These are phyloP conservation scores for Papilio protenor DNA, from an alignment of 2,888 invertebrate species.

Conservation along the genomic window DNA sequence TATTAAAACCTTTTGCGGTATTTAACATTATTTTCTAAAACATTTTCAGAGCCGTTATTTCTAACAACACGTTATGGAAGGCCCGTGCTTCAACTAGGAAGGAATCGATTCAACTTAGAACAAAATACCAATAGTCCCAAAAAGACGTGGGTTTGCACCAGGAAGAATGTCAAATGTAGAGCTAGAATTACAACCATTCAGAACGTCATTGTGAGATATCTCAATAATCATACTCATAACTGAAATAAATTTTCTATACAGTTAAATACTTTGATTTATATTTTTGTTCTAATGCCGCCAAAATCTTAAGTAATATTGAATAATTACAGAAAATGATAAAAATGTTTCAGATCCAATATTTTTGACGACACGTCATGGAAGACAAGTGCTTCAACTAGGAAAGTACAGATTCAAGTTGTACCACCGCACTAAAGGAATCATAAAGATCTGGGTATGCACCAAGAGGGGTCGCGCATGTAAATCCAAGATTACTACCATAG, in stretches of 20 bases:
- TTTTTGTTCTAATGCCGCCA: not conserved
- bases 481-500: constrained; percentile 55
- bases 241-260: not conserved
- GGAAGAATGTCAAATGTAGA: constrained; percentile 52
- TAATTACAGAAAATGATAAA: not conserved
- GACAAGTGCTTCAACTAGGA: constrained; percentile 52
- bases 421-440: constrained; percentile 44
- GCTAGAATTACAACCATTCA: constrained; percentile 56
- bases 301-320: not conserved
- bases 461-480: constrained; percentile 52
- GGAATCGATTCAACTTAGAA: constrained; percentile 53
- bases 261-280: too few relatives aligned
- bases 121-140: constrained; percentile 44
- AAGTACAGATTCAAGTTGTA: constrained; percentile 53
- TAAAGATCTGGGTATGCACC: constrained; percentile 52
- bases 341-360: constrained; percentile 45
- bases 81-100: constrained; percentile 51
- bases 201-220: constrained; percentile 51
- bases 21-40: not conserved
- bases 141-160: constrained; percentile 53
- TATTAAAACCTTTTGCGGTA: not conserved
- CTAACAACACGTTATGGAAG: constrained; percentile 52
- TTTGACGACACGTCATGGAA: constrained; percentile 52
- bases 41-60: constrained; percentile 40
- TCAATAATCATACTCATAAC: constrained; percentile 50